These are phyloP conservation scores for Thripadectes ignobilis DNA, from an alignment of 2,797 vertebrate genomes.

Conservation along the genomic window DNA sequence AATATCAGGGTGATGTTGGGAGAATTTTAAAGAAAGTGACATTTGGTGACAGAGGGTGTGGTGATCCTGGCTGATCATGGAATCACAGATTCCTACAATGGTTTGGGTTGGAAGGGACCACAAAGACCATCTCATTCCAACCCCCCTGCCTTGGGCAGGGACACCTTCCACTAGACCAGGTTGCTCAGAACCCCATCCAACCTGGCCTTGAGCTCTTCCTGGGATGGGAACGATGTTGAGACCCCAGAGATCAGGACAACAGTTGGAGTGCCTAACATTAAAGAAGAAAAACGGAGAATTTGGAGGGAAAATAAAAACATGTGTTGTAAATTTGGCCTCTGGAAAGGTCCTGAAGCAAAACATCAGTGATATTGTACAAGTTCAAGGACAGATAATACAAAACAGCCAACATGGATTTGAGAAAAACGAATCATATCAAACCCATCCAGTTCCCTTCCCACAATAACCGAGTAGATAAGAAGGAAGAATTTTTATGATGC, in stretches of 20 bases:
- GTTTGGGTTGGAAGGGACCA: not conserved
- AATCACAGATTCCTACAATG: not conserved
- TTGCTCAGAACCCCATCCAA: no score
- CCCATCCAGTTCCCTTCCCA: not conserved
- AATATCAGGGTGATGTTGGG: not conserved
- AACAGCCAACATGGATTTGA: not conserved
- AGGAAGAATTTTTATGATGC: not conserved
- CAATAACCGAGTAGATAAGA: not conserved
- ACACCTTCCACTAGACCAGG: not conserved
- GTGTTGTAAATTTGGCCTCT: not conserved
- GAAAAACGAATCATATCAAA: not conserved
- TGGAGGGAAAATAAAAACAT: not conserved
- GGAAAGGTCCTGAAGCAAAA: not conserved
- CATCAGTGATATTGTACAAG: not conserved
- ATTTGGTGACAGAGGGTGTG: not conserved
- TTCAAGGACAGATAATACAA: not conserved
- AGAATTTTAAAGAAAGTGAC: not conserved
- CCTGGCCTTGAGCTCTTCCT: not conserved
- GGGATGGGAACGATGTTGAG: not conserved
- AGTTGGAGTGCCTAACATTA: not conserved
- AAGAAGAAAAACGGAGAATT: not conserved
- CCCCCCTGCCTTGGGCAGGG: not conserved
- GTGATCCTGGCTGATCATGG: not conserved
- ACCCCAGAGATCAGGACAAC: not conserved
- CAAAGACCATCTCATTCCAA: not conserved